Evolutionary conservation across 2,888 invertebrate genomes (phyloP).

Genomic region (Rhorus exstirpatorius): DNA sequence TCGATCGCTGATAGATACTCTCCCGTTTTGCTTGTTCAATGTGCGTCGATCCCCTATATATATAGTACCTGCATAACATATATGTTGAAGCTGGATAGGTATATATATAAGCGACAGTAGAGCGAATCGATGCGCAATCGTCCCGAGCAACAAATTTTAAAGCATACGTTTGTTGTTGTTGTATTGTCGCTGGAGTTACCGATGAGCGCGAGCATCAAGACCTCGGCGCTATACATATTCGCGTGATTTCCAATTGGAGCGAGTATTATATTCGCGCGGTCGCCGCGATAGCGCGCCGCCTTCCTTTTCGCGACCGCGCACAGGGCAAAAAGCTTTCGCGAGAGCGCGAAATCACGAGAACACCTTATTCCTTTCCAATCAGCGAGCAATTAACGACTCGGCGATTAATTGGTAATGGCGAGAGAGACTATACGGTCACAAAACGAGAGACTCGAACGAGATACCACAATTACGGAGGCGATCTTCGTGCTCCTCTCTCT

Average conservation of each 20-base stretch:
- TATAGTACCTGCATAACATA: too few species aligned
- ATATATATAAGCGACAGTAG: background rate
- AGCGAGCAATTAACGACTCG: constrained; percentile 78
- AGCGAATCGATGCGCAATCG: constrained; percentile 10
- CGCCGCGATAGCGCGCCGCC: constrained; percentile 8
- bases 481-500: constrained; percentile 9
- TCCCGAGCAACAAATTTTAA: constrained; percentile 29
- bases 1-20: constrained; percentile 28
- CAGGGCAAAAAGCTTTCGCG: constrained; percentile 9
- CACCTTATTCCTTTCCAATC: constrained; percentile 71
- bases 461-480: constrained; percentile 71
- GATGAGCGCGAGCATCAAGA: background rate
- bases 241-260: constrained; percentile 54
- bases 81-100: background rate
- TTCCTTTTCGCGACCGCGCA: background rate
- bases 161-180: constrained; percentile 13
- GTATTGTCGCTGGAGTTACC: too few species aligned
- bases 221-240: constrained; percentile 11
- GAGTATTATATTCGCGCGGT: background rate
- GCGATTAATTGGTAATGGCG: constrained; percentile 75
- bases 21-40: constrained; percentile 33
- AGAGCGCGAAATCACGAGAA: background rate
- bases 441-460: constrained; percentile 46
- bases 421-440: constrained; percentile 51
- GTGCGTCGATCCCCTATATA: constrained; percentile 15